Percentiles rank a stretch among this genome's conserved stretches.
These are phyloP conservation scores for Ammodytes dubius DNA, from an alignment of 2,113 vertebrate species.

Conservation along the genomic window DNA sequence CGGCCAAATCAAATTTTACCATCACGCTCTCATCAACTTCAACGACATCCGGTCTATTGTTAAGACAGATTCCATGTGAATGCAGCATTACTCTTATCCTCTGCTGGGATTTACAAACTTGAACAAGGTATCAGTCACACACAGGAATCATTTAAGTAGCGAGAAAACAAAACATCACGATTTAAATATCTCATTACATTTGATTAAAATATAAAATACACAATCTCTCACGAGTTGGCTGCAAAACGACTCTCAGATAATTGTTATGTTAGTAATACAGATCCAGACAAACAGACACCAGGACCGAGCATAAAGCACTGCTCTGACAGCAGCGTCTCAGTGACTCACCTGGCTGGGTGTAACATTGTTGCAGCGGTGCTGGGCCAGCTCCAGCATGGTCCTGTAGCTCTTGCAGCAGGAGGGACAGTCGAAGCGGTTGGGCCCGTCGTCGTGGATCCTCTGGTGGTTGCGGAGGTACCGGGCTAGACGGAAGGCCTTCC, in stretches of 20 bases:
- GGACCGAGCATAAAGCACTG: not conserved
- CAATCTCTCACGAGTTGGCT: too few species aligned
- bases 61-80: too few species aligned
- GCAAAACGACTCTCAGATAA: not conserved
- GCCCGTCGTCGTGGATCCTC: conserved; percentile 84
- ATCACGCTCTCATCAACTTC: too few species aligned
- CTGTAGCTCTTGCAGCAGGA: conserved; percentile 89
- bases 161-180: not conserved
- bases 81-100: not conserved
- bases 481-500: conserved; percentile 87
- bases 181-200: not conserved
- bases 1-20: too few species aligned
- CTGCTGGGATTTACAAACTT: not conserved
- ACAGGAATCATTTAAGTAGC: not conserved
- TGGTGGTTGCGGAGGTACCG: conserved; percentile 87
- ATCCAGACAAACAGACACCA: not conserved
- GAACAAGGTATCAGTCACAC: not conserved
- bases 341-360: conserved; percentile 76
- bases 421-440: conserved; percentile 88
- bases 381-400: conserved; percentile 83
- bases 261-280: not conserved
- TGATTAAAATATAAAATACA: not conserved
- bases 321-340: not conserved
- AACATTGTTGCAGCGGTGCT: conserved; percentile 82
- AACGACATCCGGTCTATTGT: too few species aligned